A percentile compares a stretch with the other conserved stretches of the same genome.
phyloP scores from a whole-genome alignment of 2,888 invertebrate species.

The Heliconius aoede region DNA sequence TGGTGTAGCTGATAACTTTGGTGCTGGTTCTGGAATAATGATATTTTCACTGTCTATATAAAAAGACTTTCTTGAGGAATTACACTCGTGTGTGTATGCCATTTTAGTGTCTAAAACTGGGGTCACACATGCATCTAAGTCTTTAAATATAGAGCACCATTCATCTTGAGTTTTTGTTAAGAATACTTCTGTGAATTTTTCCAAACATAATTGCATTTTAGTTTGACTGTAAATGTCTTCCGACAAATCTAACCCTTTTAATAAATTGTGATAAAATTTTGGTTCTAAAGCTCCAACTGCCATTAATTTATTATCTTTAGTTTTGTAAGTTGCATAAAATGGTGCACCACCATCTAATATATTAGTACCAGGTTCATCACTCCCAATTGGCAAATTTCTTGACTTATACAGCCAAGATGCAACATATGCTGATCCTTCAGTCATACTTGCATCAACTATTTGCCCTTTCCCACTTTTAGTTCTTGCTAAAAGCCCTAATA shows the following conservation, averaged over 20 bases:
- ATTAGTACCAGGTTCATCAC: conserved; percentile 89
- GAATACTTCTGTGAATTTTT: conserved; percentile 87
- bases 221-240: conserved; percentile 83
- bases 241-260: conserved; percentile 87
- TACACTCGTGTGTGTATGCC: conserved; percentile 88
- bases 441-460: conserved; percentile 95
- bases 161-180: conserved; percentile 91
- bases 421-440: conserved; percentile 95
- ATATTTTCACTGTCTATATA: conserved; percentile 67
- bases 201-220: conserved; percentile 81
- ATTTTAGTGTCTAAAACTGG: conserved; percentile 91
- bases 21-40: conserved; percentile 89
- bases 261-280: conserved; percentile 91
- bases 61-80: conserved; percentile 86
- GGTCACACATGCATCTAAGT: conserved; percentile 95
- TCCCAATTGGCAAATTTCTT: conserved; percentile 86
- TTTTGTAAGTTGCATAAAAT: conserved; percentile 95
- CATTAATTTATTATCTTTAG: conserved; percentile 96
- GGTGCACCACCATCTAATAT: conserved; percentile 92
- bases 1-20: conserved; percentile 90
- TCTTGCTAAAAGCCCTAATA: conserved; percentile 93
- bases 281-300: conserved; percentile 97
- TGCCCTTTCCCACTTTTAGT: conserved; percentile 91
- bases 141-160: conserved; percentile 92
- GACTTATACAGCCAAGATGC: conserved; percentile 93